These are phyloP conservation scores for Eurosta solidaginis DNA, from an alignment of 1,140 invertebrate species.

Conservation along the genomic window DNA sequence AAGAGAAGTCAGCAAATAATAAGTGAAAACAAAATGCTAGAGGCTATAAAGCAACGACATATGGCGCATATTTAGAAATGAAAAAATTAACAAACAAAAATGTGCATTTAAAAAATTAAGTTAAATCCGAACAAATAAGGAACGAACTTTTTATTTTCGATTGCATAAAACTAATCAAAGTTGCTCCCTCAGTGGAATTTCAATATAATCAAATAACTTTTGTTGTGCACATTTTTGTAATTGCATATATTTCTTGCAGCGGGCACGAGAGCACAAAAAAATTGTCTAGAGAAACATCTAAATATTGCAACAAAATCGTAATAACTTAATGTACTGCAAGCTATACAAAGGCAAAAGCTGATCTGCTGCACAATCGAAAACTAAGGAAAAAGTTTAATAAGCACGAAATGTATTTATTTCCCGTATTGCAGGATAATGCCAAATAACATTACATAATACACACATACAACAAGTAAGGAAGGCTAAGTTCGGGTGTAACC, in stretches of 20 bases:
- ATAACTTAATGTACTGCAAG: slow-evolving; percentile 17
- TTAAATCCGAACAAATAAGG: background rate
- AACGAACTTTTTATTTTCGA: background rate
- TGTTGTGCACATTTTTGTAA: slow-evolving; percentile 9
- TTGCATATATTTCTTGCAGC: background rate
- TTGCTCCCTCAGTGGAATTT: background rate
- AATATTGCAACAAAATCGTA: background rate
- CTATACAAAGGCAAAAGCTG: background rate
- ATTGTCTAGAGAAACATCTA: background rate
- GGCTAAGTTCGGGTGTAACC: too few relatives aligned
- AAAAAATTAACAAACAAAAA: background rate
- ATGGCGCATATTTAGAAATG: background rate
- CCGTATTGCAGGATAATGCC: background rate
- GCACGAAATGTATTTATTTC: background rate
- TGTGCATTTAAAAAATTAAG: background rate
- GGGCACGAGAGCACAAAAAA: background rate
- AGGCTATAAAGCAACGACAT: background rate
- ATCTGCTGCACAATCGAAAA: slow-evolving; percentile 9
- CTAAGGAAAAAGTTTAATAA: slow-evolving; percentile 17
- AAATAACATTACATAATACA: too few relatives aligned
- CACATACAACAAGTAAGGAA: too few relatives aligned
- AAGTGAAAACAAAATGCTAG: background rate
- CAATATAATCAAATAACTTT: slow-evolving; percentile 27
- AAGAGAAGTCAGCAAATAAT: too few relatives aligned
- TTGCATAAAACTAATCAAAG: slow-evolving; percentile 25